A percentile compares a stretch with the other conserved stretches of the same genome.
Conservation (phyloP, 2,888 invertebrate genomes). For the Stenotaenia linearis region DNA sequence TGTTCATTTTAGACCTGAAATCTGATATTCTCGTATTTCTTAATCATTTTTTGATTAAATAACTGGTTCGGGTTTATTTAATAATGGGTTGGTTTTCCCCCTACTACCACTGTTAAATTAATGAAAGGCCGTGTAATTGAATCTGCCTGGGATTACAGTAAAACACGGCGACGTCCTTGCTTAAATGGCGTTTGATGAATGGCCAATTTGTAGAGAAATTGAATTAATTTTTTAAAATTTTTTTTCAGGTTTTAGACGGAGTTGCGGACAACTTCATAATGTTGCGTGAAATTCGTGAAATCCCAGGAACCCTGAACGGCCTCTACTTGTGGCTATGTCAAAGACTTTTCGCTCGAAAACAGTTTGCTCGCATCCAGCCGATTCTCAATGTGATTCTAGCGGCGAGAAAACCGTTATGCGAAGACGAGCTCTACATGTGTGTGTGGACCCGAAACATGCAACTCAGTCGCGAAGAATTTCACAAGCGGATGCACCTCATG, state of each 20-base stretch:
- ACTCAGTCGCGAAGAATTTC: conserved; percentile 73
- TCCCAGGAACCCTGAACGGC: conserved; percentile 91
- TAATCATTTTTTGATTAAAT: too few relatives aligned
- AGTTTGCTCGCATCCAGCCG: conserved; percentile 58
- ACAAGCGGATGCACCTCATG: conserved; percentile 67
- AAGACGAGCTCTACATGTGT: conserved; percentile 72
- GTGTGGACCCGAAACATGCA: conserved; percentile 71
- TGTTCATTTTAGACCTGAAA: too few relatives aligned
- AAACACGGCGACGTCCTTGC: too few relatives aligned
- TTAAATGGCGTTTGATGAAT: too few relatives aligned
- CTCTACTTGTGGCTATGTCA: conserved; percentile 92
- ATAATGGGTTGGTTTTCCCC: too few relatives aligned
- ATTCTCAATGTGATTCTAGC: conserved; percentile 81
- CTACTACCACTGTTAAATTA: too few relatives aligned
- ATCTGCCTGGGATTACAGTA: too few relatives aligned
- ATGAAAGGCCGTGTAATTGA: too few relatives aligned
- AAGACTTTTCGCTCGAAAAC: conserved; percentile 78
- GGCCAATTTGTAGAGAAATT: too few relatives aligned
- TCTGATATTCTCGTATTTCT: too few relatives aligned
- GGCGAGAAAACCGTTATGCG: conserved; percentile 75
- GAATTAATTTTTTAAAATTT: too few relatives aligned
- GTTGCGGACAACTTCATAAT: conserved; percentile 90
- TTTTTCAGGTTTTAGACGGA: conserved; percentile 61
- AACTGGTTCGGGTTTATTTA: too few relatives aligned
- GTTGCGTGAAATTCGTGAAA: conserved; percentile 81